A percentile compares a stretch with the other conserved stretches of the same genome.
phyloP scores from a whole-genome alignment of 2,888 invertebrate species.

The Liodrosophila aerea region DNA sequence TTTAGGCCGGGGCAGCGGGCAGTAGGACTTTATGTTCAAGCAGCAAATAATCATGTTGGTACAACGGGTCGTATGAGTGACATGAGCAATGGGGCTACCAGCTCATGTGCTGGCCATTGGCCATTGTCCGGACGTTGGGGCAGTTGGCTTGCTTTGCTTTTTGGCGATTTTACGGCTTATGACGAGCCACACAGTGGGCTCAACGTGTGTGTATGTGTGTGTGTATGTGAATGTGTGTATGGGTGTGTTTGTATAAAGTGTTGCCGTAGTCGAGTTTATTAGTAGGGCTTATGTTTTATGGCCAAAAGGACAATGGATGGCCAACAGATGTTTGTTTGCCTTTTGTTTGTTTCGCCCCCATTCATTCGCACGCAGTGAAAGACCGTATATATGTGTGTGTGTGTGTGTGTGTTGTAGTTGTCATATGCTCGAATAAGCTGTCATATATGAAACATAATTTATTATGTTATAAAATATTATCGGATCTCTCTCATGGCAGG shows the following conservation, averaged over 20 bases:
- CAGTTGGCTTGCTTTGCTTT: constrained; percentile 71
- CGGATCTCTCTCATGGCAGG: constrained; percentile 45
- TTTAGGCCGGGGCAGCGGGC: not conserved
- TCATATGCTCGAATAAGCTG: constrained; percentile 76
- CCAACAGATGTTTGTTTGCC: constrained; percentile 74
- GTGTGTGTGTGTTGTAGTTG: constrained; percentile 47
- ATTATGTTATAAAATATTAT: constrained; percentile 79
- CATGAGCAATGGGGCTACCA: constrained; percentile 56
- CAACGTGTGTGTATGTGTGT: constrained; percentile 9
- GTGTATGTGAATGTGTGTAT: constrained; percentile 23
- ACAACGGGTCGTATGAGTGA: constrained; percentile 66
- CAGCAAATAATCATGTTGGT: constrained; percentile 73
- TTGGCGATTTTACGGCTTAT: constrained; percentile 79
- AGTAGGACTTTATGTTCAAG: constrained; percentile 69
- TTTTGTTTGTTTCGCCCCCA: constrained; percentile 59
- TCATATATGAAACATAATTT: constrained; percentile 76
- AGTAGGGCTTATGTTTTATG: constrained; percentile 76
- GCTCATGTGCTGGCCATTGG: constrained; percentile 46
- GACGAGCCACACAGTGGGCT: constrained; percentile 57
- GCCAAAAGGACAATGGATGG: constrained; percentile 74
- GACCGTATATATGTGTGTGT: constrained; percentile 1
- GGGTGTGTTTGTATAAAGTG: constrained; percentile 51
- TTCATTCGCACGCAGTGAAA: constrained; percentile 30
- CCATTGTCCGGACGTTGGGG: constrained; percentile 49
- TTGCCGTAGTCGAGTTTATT: constrained; percentile 68